Percentiles rank a stretch among this genome's conserved stretches.
Evolutionary conservation across 2,888 invertebrate species (phyloP).

Genomic region (Scotopteryx bipunctaria): DNA sequence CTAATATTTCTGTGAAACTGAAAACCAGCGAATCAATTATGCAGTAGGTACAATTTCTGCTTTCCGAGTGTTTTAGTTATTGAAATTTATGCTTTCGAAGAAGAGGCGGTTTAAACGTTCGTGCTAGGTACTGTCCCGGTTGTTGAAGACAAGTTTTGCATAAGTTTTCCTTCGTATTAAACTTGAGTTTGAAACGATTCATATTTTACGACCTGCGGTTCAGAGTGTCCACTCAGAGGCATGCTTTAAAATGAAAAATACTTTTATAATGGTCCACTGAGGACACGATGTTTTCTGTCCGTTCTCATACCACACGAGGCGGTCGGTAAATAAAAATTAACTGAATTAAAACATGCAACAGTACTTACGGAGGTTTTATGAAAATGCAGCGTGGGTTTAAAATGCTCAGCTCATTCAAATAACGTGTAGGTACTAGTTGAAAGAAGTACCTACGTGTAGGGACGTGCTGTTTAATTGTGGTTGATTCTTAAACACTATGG

Average conservation of each 20-base stretch:
- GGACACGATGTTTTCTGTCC: background rate
- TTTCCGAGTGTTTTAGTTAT: slow-evolving; percentile 22
- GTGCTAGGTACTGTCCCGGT: slow-evolving; percentile 25
- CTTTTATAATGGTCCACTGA: slow-evolving; percentile 2
- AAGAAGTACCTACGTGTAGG: no score
- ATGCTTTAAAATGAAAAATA: slow-evolving; percentile 2
- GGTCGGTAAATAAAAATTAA: slow-evolving; percentile 8
- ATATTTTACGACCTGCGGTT: slow-evolving; percentile 3
- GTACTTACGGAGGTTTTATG: slow-evolving; percentile 1
- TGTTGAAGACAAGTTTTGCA: slow-evolving; percentile 26
- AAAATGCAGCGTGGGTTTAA: slow-evolving; percentile 1
- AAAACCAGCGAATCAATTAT: slow-evolving; percentile 22
- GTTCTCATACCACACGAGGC: background rate
- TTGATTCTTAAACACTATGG: no score
- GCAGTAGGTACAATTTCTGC: slow-evolving; percentile 9
- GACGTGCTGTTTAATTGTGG: no score
- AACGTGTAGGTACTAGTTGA: no score
- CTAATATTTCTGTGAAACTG: slow-evolving; percentile 26
- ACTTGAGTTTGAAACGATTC: slow-evolving; percentile 11
- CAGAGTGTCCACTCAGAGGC: background rate
- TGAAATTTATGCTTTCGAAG: slow-evolving; percentile 29
- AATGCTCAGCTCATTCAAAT: background rate
- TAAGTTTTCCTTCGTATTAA: slow-evolving; percentile 29
- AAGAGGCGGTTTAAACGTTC: slow-evolving; percentile 23
- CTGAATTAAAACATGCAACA: slow-evolving; percentile 11